phyloP scores from a whole-genome alignment of 2,888 invertebrate genomes.

The Drosophila paramelanica region DNA sequence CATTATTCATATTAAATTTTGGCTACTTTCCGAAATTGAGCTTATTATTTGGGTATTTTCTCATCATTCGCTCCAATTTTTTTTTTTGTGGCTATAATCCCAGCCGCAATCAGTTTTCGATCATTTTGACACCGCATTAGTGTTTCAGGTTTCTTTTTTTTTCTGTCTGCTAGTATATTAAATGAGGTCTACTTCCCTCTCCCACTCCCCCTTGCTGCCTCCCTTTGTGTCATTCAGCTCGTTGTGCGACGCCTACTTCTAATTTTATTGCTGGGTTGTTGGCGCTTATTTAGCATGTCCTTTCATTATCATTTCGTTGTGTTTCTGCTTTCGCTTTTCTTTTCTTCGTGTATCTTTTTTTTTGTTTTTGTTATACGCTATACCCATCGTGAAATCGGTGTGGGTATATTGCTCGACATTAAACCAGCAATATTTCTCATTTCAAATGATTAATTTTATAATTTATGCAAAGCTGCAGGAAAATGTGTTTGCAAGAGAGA shows the following conservation, averaged over 20 bases:
- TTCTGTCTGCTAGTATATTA: not conserved
- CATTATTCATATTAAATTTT: not conserved
- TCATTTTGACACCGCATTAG: constrained; percentile 8
- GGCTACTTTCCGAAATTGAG: not conserved
- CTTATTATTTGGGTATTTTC: not conserved
- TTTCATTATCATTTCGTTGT: constrained; percentile 48
- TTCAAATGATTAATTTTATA: too few relatives aligned
- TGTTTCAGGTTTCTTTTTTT: not conserved
- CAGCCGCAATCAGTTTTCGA: constrained; percentile 21
- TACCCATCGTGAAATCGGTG: not conserved
- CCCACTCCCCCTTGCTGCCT: not conserved
- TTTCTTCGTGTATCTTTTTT: not conserved
- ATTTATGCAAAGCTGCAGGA: too few relatives aligned
- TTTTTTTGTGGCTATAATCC: constrained; percentile 13
- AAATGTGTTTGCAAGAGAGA: too few relatives aligned
- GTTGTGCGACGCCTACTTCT: not conserved
- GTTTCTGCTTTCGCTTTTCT: constrained; percentile 32
- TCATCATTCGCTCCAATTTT: not conserved
- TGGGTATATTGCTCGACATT: too few relatives aligned
- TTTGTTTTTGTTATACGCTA: not conserved
- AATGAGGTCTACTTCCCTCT: constrained; percentile 10
- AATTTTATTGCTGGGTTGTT: constrained; percentile 37
- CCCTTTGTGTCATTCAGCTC: too few relatives aligned
- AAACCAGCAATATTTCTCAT: too few relatives aligned
- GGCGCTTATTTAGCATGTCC: constrained; percentile 48